Conservation (phyloP, 2,888 invertebrate species). For the Ptychoptera contaminata region DNA sequence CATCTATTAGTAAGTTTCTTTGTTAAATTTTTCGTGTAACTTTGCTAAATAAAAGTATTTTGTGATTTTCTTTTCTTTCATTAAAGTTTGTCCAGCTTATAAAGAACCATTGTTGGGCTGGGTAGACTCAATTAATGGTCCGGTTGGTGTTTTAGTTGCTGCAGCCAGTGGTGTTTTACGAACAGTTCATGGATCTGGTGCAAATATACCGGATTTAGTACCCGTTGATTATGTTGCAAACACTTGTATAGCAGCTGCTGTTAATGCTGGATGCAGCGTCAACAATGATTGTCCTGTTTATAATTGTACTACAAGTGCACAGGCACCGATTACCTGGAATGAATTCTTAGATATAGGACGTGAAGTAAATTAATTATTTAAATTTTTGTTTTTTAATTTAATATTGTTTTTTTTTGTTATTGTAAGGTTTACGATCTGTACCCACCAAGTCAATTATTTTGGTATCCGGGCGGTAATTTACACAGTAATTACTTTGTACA, state of each 20-base stretch:
- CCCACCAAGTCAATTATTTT: conserved; percentile 33
- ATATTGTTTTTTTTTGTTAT: not conserved
- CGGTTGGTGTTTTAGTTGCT: conserved; percentile 28
- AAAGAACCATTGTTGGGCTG: conserved; percentile 26
- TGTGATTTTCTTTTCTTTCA: too few species aligned
- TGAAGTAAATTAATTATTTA: conserved; percentile 14
- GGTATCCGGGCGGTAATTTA: conserved; percentile 25
- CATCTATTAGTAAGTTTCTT: conserved; percentile 33
- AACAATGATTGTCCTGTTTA: conserved; percentile 27
- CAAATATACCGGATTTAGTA: conserved; percentile 34
- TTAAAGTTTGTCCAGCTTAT: conserved; percentile 11
- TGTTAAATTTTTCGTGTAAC: not conserved
- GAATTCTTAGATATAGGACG: conserved; percentile 25
- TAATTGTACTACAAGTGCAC: conserved; percentile 38
- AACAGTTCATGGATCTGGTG: conserved; percentile 31
- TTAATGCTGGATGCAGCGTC: conserved; percentile 26
- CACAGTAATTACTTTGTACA: conserved; percentile 26
- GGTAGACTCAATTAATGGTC: conserved; percentile 39
- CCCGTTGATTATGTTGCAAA: conserved; percentile 39
- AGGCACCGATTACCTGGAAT: conserved; percentile 39
- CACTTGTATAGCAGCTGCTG: conserved; percentile 32
- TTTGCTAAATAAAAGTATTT: not conserved
- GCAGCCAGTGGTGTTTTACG: conserved; percentile 34
- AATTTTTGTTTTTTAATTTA: not conserved
- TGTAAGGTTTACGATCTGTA: conserved; percentile 18